Percentiles rank a stretch among this genome's conserved stretches.
Evolutionary conservation across 2,797 vertebrate species (phyloP).

Genomic region (Mallotus villosus): DNA sequence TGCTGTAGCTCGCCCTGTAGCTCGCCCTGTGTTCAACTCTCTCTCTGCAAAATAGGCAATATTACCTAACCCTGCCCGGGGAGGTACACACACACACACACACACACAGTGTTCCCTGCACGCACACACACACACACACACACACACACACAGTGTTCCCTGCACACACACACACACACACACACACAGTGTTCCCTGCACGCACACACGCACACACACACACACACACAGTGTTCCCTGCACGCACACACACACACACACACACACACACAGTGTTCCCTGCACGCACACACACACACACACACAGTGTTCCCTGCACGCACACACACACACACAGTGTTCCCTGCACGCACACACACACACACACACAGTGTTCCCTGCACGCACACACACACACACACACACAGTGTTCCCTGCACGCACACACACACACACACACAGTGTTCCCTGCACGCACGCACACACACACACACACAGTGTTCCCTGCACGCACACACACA

Average conservation of each 20-base stretch:
- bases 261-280: background rate
- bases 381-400: slow-evolving; percentile 20
- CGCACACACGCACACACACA: background rate
- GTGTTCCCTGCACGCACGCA: too few species aligned
- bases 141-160: background rate
- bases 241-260: slow-evolving; percentile 14
- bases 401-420: background rate
- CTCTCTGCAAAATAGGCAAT: slow-evolving; percentile 45
- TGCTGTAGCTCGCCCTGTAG: slow-evolving; percentile 68
- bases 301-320: background rate
- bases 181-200: slow-evolving; percentile 13
- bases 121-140: background rate
- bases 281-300: too few species aligned
- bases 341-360: slow-evolving; percentile 26
- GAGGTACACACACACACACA: slow-evolving; percentile 41
- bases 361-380: slow-evolving; percentile 22
- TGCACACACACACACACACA: slow-evolving; percentile 30
- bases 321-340: slow-evolving; percentile 32
- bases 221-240: background rate
- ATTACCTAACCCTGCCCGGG: slow-evolving; percentile 58
- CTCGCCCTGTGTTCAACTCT: slow-evolving; percentile 61
- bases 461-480: background rate
- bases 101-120: slow-evolving; percentile 22
- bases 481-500: background rate
- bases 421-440: slow-evolving; percentile 41